phyloP scores from a whole-genome alignment of 1,140 invertebrate genomes.

The Temnothorax longispinosus region DNA sequence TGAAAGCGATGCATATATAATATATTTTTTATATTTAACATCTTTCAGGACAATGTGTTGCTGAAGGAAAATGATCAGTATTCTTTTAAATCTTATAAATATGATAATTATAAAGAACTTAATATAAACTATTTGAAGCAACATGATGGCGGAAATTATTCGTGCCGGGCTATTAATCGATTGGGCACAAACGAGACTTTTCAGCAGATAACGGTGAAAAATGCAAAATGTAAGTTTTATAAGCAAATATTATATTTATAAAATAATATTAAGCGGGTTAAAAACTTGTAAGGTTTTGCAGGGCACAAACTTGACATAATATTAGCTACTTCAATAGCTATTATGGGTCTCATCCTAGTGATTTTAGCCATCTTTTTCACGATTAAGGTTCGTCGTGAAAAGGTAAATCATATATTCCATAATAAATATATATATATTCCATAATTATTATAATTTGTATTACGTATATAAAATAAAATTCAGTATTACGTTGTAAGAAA shows the following conservation, averaged over 20 bases:
- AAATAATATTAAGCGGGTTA: background rate
- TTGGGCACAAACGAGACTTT: constrained; percentile 75
- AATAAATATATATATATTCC: background rate
- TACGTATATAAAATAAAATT: background rate
- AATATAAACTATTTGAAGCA: constrained; percentile 80
- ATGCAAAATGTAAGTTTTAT: constrained; percentile 23
- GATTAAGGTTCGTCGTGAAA: constrained; percentile 87
- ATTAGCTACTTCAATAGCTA: constrained; percentile 28
- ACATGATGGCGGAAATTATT: constrained; percentile 82
- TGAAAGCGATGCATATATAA: background rate
- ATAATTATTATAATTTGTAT: constrained; percentile 33
- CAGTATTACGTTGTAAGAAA: background rate
- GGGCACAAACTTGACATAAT: constrained; percentile 80
- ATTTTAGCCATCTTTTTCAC: constrained; percentile 85
- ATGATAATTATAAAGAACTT: constrained; percentile 76
- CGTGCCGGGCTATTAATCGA: constrained; percentile 81
- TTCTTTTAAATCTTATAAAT: constrained; percentile 47
- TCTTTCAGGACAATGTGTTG: constrained; percentile 70
- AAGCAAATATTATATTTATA: background rate
- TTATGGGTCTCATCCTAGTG: constrained; percentile 83
- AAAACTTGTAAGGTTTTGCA: constrained; percentile 63
- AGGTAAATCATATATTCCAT: constrained; percentile 80
- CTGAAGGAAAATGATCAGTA: constrained; percentile 77
- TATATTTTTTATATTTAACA: constrained; percentile 10
- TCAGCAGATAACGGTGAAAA: constrained; percentile 81